A percentile compares a stretch with the other conserved stretches of the same genome.
Evolutionary conservation across 2,888 invertebrate genomes (phyloP).

Genomic region (Nephrotoma appendiculata): DNA sequence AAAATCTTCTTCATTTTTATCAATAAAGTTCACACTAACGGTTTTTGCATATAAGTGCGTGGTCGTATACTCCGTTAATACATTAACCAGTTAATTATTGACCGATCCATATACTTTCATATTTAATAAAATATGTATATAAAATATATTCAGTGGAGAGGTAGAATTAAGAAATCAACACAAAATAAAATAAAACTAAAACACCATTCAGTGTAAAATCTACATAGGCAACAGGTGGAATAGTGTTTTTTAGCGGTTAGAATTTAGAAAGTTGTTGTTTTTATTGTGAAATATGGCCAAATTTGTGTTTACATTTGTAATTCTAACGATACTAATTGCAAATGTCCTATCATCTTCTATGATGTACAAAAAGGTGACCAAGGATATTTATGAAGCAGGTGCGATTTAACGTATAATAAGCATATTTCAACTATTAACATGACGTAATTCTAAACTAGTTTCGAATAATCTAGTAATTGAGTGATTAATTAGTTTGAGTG

Average conservation of each 20-base stretch:
- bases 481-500: neutral
- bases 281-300: neutral
- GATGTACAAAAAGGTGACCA: conserved; percentile 36
- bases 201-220: neutral
- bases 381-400: conserved; percentile 38
- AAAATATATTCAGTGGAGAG: neutral
- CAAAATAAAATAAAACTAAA: neutral
- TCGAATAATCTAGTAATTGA: neutral
- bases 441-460: neutral
- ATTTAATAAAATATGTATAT: neutral
- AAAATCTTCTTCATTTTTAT: neutral
- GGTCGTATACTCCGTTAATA: neutral
- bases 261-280: neutral
- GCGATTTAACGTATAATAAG: conserved; percentile 12
- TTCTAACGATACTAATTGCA: conserved; percentile 6
- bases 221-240: neutral
- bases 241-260: neutral
- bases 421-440: neutral
- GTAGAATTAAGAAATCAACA: neutral
- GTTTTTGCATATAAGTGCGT: neutral
- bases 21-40: neutral
- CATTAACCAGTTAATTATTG: neutral
- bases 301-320: neutral
- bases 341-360: conserved; percentile 25
- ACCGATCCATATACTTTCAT: neutral